phyloP scores from a whole-genome alignment of 1,140 invertebrate species.

The Palaemon carinicauda region DNA sequence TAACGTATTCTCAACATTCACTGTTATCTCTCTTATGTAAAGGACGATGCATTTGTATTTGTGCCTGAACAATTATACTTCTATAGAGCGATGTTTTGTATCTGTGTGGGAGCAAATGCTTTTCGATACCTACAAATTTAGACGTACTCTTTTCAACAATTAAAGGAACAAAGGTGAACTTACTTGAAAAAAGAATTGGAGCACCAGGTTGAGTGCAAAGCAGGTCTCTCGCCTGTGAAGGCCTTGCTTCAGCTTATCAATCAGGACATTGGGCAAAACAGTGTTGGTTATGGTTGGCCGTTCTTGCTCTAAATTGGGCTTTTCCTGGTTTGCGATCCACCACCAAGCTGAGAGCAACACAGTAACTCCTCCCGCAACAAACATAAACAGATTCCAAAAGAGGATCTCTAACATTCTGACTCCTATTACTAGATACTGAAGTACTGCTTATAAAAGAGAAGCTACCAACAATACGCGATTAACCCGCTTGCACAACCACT shows the following conservation, averaged over 20 bases:
- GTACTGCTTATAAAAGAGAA: no score
- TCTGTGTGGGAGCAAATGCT: no score
- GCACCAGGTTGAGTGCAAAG: slow-evolving; percentile 39
- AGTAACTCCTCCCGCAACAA: slow-evolving; percentile 21
- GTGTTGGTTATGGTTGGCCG: not conserved
- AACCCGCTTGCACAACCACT: no score
- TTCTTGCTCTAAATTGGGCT: not conserved
- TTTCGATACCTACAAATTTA: no score
- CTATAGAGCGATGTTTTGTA: no score
- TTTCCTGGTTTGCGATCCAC: slow-evolving; percentile 20
- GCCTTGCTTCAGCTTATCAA: slow-evolving; percentile 36
- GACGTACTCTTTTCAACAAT: not conserved
- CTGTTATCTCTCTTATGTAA: no score
- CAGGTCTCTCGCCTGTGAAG: slow-evolving; percentile 35
- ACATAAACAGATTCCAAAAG: slow-evolving; percentile 35
- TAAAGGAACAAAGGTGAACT: not conserved
- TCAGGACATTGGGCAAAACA: slow-evolving; percentile 22
- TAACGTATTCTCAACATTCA: no score
- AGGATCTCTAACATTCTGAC: slow-evolving; percentile 30
- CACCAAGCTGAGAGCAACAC: slow-evolving; percentile 30
- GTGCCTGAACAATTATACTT: no score
- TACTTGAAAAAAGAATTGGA: slow-evolving; percentile 50
- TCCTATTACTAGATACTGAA: no score
- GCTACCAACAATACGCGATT: no score
- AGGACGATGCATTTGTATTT: no score